Conservation (phyloP, 1,140 invertebrate species). For the Episyrphus balteatus region DNA sequence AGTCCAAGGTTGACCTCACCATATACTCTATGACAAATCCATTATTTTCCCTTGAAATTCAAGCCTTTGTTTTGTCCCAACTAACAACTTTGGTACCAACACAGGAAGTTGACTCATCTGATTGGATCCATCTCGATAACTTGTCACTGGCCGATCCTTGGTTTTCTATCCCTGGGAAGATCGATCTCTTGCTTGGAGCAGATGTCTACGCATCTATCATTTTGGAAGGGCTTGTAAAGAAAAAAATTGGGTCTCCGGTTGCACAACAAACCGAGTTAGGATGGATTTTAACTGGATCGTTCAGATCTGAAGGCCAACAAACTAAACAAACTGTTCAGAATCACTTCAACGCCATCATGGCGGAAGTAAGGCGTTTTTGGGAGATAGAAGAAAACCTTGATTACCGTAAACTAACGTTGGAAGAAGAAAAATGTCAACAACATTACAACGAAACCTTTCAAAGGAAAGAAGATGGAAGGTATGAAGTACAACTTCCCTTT, state of each 20-base stretch:
- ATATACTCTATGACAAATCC: not conserved
- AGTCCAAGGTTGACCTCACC: not conserved
- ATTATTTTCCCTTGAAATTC: not conserved
- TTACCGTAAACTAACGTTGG: not conserved
- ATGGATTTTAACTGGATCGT: too few relatives aligned
- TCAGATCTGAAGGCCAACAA: too few relatives aligned
- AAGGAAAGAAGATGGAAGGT: too few relatives aligned
- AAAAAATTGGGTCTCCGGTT: too few relatives aligned
- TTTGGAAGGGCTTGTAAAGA: not conserved
- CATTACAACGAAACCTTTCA: too few relatives aligned
- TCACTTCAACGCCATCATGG: too few relatives aligned
- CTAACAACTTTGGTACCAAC: not conserved
- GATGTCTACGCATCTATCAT: not conserved
- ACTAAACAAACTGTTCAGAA: too few relatives aligned
- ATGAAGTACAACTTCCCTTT: not conserved
- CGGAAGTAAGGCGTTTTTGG: constrained; percentile 8
- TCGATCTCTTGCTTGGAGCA: too few relatives aligned
- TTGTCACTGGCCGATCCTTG: too few relatives aligned
- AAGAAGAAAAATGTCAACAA: constrained; percentile 5
- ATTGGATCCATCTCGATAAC: not conserved
- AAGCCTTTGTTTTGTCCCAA: not conserved
- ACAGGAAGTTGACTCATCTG: not conserved
- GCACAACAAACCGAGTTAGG: too few relatives aligned
- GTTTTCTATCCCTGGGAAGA: too few relatives aligned
- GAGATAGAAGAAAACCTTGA: constrained; percentile 9